Evolutionary conservation across 2,888 invertebrate species (phyloP).

Genomic region (Mellilla xanthometata): DNA sequence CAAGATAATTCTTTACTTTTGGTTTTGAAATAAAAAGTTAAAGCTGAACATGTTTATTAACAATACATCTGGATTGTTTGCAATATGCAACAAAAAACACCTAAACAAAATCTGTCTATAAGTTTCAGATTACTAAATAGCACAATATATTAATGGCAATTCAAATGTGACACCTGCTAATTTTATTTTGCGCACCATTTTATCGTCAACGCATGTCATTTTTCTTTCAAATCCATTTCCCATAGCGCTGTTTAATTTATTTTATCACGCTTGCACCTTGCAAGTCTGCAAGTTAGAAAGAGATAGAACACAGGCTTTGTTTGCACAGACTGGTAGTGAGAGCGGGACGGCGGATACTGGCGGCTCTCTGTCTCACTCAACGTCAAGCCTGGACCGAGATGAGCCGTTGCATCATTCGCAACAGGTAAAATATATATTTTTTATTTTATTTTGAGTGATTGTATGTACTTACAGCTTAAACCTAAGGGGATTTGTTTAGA

Average conservation of each 20-base stretch:
- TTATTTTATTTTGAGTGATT: too few species aligned
- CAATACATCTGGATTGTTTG: too few species aligned
- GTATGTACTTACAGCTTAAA: too few species aligned
- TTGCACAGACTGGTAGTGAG: constrained; percentile 75
- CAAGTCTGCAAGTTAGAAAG: constrained; percentile 44
- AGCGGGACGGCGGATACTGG: constrained; percentile 84
- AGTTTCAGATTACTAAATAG: too few species aligned
- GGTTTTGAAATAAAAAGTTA: too few species aligned
- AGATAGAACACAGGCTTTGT: constrained; percentile 47
- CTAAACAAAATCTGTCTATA: too few species aligned
- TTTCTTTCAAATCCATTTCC: neutral
- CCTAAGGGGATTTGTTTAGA: too few species aligned
- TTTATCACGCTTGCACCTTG: constrained; percentile 28
- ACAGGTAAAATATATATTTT: constrained; percentile 63
- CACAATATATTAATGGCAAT: neutral
- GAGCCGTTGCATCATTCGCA: constrained; percentile 83
- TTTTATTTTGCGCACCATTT: neutral
- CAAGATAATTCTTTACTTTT: too few species aligned
- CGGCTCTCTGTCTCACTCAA: constrained; percentile 89
- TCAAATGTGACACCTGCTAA: too few species aligned
- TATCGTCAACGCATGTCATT: neutral
- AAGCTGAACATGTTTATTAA: too few species aligned
- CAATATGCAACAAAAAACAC: too few species aligned
- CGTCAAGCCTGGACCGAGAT: constrained; percentile 94
- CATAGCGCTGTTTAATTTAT: constrained; percentile 11